These are phyloP conservation scores for Phallusia fumigata DNA, from an alignment of 23 tunicate species.

Conservation along the genomic window DNA sequence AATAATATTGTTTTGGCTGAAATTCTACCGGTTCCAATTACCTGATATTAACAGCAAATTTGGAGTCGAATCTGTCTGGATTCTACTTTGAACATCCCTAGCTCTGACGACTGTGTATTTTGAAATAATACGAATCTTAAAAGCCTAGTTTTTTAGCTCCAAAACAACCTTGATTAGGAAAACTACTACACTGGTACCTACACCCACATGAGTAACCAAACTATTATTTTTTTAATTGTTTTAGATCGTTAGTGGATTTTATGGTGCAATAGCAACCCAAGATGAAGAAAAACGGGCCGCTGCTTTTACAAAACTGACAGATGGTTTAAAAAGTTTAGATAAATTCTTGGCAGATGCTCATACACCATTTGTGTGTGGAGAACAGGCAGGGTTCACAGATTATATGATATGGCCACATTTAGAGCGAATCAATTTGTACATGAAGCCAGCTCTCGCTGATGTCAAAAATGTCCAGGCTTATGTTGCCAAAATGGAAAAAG, in stretches of 20 bases:
- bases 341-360: background rate
- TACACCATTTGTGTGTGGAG: slow-evolving; percentile 16
- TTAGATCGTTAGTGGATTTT: background rate
- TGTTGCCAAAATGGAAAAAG: slow-evolving; percentile 12
- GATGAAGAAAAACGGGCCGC: background rate
- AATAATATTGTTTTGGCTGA: no score
- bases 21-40: no score
- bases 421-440: slow-evolving; percentile 10
- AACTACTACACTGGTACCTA: no score
- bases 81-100: no score
- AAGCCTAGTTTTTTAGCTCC: no score
- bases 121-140: no score
- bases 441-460: background rate
- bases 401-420: slow-evolving; percentile 56
- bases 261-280: background rate
- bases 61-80: no score
- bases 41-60: no score
- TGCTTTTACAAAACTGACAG: background rate
- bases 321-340: slow-evolving; percentile 3
- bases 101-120: no score
- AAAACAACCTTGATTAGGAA: no score
- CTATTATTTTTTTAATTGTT: background rate
- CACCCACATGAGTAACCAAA: no score
- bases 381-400: slow-evolving; percentile 30
- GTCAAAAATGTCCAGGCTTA: background rate